Percentiles rank a stretch among this genome's conserved stretches.
phyloP scores from a whole-genome alignment of 2,888 invertebrate genomes.

The Oligia latruncula region DNA sequence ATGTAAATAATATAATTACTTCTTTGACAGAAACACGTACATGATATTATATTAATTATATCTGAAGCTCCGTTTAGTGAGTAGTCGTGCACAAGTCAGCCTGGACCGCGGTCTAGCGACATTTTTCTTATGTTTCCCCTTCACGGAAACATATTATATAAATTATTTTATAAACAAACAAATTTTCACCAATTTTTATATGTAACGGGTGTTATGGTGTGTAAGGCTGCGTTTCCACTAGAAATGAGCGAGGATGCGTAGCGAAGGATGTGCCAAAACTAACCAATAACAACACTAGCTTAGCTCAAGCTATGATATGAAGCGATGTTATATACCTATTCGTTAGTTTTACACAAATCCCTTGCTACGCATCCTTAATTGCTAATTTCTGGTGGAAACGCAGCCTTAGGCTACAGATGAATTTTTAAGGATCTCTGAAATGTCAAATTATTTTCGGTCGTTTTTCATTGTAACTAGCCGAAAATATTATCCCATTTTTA shows the following conservation, averaged over 20 bases:
- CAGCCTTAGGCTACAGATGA: background rate
- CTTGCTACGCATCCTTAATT: no score
- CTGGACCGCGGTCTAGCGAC: background rate
- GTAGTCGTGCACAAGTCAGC: background rate
- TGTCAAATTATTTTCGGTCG: slow-evolving; percentile 24
- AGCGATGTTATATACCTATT: no score
- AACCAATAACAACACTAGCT: no score
- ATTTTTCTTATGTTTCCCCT: background rate
- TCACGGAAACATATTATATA: background rate
- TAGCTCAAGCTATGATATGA: no score
- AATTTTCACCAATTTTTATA: background rate
- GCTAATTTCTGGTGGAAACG: no score
- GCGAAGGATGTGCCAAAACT: no score
- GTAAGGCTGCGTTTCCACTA: background rate
- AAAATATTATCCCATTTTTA: background rate
- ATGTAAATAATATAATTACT: slow-evolving; percentile 13
- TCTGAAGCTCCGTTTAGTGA: slow-evolving; percentile 10
- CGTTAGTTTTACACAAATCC: no score
- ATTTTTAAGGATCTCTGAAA: background rate
- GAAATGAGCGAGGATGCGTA: no score
- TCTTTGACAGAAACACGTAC: slow-evolving; percentile 23
- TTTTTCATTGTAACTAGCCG: background rate
- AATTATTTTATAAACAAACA: background rate
- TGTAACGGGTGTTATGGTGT: background rate
- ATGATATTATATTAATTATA: slow-evolving; percentile 16